Base-by-base conservation (phyloP, 2,888 invertebrate species). In the Microctonus brassicae region DNA sequence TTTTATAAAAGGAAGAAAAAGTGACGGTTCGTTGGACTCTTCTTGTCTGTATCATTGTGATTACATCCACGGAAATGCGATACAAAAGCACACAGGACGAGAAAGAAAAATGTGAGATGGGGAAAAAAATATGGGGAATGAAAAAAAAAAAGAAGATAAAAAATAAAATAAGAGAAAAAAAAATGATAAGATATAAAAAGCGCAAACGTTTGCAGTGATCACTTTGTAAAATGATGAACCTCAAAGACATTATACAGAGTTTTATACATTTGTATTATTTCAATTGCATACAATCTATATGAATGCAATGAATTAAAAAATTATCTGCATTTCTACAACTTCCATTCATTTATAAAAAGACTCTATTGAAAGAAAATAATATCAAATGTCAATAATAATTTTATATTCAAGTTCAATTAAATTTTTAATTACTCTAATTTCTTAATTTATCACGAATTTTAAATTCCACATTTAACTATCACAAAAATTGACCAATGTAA, bases 51-150 rank as follows among this genome's bases (percentile, higher is more conserved):
- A 29, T 53, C 47, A 67, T 10, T 34, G 11, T 29, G 72, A 74
- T 74, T 70, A 70, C 36, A 11, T 67, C 67, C 70, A 67, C 74
- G 74, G 72, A 70, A 74, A 74, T 57, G 61, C 57, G 69, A 55
- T 65, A 65, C 29, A 64, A 20, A 29, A 29, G 29, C 7, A 29
- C 39, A 61, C n/a, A 55, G 11, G 68, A 67, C 52, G 20, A 57
- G 58, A 63, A 17, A 47, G 7, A 47, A 17, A n/a, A n/a, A n/a
- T n/a, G n/a, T 47, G 47, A 47, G 47, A 10, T 7, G n/a, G 67
- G 22, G 33, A 60, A n/a, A 58, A 13, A 29, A 52, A 11, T n/a
- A n/a, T n/a, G n/a, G 39, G 65, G 29, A 62, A 55, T 64, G 47
- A 47, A 42, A 55, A 33, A 33, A 13, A 64, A 61, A 68, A 39